Base-by-base conservation (phyloP, 2,888 invertebrate species). In the Orthonychiurus folsomi region DNA sequence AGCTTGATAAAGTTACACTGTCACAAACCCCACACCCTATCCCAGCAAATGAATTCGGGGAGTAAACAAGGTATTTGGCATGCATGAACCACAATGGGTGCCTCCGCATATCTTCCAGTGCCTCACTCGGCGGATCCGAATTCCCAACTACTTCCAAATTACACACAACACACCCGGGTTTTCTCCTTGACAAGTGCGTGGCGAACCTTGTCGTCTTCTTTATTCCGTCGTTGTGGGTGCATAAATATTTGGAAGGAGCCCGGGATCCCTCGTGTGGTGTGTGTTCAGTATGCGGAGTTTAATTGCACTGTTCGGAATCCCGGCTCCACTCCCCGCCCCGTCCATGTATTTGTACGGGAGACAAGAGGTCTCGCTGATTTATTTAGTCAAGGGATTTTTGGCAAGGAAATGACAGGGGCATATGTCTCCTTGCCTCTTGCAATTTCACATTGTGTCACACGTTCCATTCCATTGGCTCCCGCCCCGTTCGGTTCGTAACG, bases 341-440 rank as follows among this genome's bases (percentile, higher is more conserved):
- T n/a, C n/a, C n/a, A n/a, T n/a, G 37, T 37, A 15, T 37, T 37
- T 37, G 37, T 37, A n/a, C 37, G 9, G 37, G 37, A 37, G 37
- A 37, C 37, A 37, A 37, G 37, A 37, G 37, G 37, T 37, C 15
- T 37, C 37, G 37, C 37, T 37, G 37, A 37, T 37, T 37, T 37
- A 37, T 37, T 37, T 37, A 37, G 37, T 37, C 37, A 37, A 37
- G 15, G 37, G 9, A 37, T 37, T 37, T 37, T 37, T 37, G 37
- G 37, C 37, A 37, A 37, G 37, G 37, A 37, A 37, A 37, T 37
- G 37, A 37, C 37, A 37, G 37, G 37, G 37, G 37, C 37, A 37
- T 37, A 37, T 37, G 37, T 37, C 37, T 37, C 37, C 37, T 37
- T 37, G 37, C 37, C 37, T 37, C 37, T 37, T 37, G 37, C 37